These are phyloP conservation scores for Lagria hirta DNA, from an alignment of 2,888 invertebrate species.

Conservation along the genomic window DNA sequence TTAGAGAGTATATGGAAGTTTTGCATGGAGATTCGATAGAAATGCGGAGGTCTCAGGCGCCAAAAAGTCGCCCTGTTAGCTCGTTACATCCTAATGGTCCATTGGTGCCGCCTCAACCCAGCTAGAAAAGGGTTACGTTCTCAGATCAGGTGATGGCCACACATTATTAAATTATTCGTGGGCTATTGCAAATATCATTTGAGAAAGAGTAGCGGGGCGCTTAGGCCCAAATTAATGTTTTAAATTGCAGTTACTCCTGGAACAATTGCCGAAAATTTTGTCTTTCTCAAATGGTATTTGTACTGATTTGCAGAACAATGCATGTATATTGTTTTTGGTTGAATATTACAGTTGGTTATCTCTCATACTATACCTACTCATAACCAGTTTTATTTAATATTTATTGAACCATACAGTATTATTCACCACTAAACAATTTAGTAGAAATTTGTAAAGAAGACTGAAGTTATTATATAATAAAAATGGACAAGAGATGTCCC, in stretches of 20 bases:
- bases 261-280: too few relatives aligned
- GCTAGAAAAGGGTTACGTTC: constrained; percentile 58
- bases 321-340: too few relatives aligned
- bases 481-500: too few relatives aligned
- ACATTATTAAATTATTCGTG: constrained; percentile 36
- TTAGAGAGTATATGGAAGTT: constrained; percentile 83
- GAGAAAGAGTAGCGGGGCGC: too few relatives aligned
- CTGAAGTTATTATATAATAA: constrained; percentile 41
- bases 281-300: constrained; percentile 15
- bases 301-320: constrained; percentile 24
- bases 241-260: too few relatives aligned
- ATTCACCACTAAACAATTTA: constrained; percentile 1
- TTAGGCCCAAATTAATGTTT: too few relatives aligned
- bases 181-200: constrained; percentile 12
- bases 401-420: too few relatives aligned
- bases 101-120: constrained; percentile 62
- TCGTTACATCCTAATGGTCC: constrained; percentile 56
- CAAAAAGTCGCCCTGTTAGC: constrained; percentile 55
- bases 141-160: constrained; percentile 52
- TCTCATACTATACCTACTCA: too few relatives aligned
- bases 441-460: constrained; percentile 33
- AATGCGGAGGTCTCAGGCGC: constrained; percentile 44
- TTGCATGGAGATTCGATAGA: constrained; percentile 43
- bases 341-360: constrained; percentile 5
- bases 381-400: too few relatives aligned